These are phyloP conservation scores for Ricordea florida DNA, from an alignment of 92 coral and sea anemone species.

Conservation along the genomic window DNA sequence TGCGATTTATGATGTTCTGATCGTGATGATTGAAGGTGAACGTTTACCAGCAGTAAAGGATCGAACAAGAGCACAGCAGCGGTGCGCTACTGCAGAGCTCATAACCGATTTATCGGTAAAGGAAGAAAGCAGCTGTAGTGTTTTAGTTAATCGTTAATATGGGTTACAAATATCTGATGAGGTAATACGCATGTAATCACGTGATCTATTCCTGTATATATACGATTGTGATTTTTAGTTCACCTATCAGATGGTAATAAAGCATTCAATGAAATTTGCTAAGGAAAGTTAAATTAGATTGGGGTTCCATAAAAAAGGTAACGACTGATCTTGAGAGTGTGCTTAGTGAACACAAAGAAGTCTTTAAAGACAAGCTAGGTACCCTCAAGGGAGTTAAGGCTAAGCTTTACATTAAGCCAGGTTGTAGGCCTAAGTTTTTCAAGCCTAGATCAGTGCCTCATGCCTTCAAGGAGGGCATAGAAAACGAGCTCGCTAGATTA, in stretches of 20 bases:
- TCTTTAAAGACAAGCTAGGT: constrained; percentile 27
- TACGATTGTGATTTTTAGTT: no score
- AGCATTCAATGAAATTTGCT: constrained; percentile 51
- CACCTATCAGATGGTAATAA: no score
- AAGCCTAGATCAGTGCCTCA: no score
- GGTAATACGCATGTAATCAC: no score
- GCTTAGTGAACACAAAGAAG: constrained; percentile 17
- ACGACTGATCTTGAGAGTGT: constrained; percentile 8
- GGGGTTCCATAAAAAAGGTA: constrained; percentile 26
- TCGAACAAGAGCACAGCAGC: constrained; percentile 28
- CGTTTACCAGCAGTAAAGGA: constrained; percentile 30
- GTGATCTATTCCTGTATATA: no score
- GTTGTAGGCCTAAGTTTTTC: constrained; percentile 22
- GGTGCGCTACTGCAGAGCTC: constrained; percentile 42
- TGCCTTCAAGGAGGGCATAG: constrained; percentile 8
- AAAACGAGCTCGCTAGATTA: constrained; percentile 1
- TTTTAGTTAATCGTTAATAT: no score
- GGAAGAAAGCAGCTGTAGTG: constrained; percentile 14
- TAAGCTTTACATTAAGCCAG: constrained; percentile 20
- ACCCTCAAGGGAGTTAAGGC: constrained; percentile 42
- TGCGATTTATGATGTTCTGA: constrained; percentile 41
- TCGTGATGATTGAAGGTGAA: constrained; percentile 31
- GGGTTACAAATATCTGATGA: no score
- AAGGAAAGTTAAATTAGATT: constrained; percentile 23
- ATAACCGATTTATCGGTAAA: constrained; percentile 32